phyloP scores from a whole-genome alignment of 2,888 invertebrate genomes.

The Melolontha melolontha region DNA sequence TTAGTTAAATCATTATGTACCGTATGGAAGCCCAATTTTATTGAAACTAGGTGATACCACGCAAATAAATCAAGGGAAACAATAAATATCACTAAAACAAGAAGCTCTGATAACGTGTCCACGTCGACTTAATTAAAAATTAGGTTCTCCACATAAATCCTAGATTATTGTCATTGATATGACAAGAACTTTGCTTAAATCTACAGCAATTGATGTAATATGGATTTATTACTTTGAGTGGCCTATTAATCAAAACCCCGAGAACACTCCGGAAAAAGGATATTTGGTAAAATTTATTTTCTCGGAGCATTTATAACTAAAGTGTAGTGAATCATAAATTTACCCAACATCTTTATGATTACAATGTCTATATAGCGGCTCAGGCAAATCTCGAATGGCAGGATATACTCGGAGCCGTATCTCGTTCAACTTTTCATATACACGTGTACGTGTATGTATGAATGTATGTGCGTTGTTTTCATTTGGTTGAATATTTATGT shows the following conservation, averaged over 20 bases:
- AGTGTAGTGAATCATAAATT: conserved; percentile 15
- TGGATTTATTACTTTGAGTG: conserved; percentile 16
- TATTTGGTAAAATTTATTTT: conserved; percentile 9
- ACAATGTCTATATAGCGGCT: not conserved
- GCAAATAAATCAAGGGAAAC: not conserved
- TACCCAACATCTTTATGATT: not conserved
- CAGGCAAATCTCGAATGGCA: not conserved
- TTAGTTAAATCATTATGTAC: too few relatives aligned
- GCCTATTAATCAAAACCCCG: conserved; percentile 22
- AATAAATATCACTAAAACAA: not conserved
- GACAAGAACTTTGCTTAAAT: not conserved
- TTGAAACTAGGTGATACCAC: not conserved
- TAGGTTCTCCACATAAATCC: not conserved
- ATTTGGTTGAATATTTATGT: too few relatives aligned
- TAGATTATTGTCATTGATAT: too few relatives aligned
- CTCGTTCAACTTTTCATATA: too few relatives aligned
- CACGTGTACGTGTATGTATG: too few relatives aligned
- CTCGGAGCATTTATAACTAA: too few relatives aligned
- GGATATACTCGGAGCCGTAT: too few relatives aligned
- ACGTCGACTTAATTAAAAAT: conserved; percentile 19
- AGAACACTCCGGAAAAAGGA: not conserved
- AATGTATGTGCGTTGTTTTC: too few relatives aligned
- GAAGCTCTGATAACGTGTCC: not conserved
- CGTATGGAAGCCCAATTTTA: too few relatives aligned
- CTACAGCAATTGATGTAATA: conserved; percentile 5